These are phyloP conservation scores for Lepus townsendii DNA, from an alignment of 2,797 vertebrate genomes.

Conservation along the genomic window DNA sequence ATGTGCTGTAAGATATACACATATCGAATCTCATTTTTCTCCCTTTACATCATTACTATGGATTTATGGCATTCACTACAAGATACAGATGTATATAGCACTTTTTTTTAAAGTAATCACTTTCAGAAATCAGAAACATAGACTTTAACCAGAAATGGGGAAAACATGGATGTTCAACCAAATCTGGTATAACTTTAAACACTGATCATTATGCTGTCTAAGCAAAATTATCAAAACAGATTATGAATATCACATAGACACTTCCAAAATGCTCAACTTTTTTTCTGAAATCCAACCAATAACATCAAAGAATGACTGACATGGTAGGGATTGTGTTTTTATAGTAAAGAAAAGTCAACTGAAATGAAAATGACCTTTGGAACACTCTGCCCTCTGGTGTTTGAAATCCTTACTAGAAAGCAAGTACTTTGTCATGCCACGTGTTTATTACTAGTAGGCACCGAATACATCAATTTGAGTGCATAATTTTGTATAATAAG, in stretches of 20 bases:
- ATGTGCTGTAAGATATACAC: background rate
- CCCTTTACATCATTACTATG: conserved; percentile 47
- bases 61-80: conserved; percentile 41
- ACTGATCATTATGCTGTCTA: background rate
- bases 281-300: conserved; percentile 32
- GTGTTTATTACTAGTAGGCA: conserved; percentile 2
- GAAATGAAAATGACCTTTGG: conserved; percentile 23
- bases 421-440: background rate
- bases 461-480: background rate
- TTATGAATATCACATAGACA: background rate
- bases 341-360: conserved; percentile 41
- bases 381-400: conserved; percentile 62
- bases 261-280: conserved; percentile 35
- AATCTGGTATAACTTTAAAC: background rate
- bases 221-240: conserved; percentile 32
- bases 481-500: conserved; percentile 34
- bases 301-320: conserved; percentile 27
- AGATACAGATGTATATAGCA: background rate
- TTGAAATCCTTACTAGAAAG: conserved; percentile 50
- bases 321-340: background rate
- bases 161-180: background rate
- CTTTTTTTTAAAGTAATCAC: background rate
- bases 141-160: conserved; percentile 50
- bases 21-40: conserved; percentile 11
- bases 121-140: conserved; percentile 46